Base-by-base conservation (phyloP, 2,113 vertebrate genomes). In the Garra rufa region DNA sequence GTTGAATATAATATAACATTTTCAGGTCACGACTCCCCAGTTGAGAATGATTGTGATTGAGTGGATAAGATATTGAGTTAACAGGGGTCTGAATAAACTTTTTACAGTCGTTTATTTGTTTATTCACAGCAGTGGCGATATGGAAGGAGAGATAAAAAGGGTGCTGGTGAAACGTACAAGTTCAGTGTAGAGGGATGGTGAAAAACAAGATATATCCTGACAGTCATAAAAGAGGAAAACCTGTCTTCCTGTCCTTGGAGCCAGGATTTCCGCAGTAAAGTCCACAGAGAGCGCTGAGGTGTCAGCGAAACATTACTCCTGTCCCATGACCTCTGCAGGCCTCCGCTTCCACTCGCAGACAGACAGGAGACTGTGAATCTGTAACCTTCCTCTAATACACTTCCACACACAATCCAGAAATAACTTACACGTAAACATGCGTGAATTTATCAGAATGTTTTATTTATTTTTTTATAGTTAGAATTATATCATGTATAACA, bases 401-500 rank as follows among this genome's bases (percentile, higher is more conserved):
- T 41, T 71, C 41, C 21, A 73, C n/a, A 9, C 46, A 50, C 11
- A 52, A 48, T 74, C 76, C 43, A 84, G 7, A 76, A 34, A 76
- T 48, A 85, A 82, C 71, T 78, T 2, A 78, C 34, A 28, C 3
- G 10, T 70, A 55, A 78, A 82, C 86, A 90, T 89, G 52, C n/a
- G 6, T 55, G 90, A 90, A 93, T 91, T 93, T 93, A 94, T 94
- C 92, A 94, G 94, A 95, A 95, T 87, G 85, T 92, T 94, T 95
- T 93, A 92, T 91, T 93, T 94, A 88, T 93, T 76, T 93, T 94
- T 89, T 93, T 76, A 88, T 85, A 34, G 63, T 82, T 44, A 74
- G 82, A 26, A 88, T 88, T 86, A 84, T 87, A 89, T 85, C 93
- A 93, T 90, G 94, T 88, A 94, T 94, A 90, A 93, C 94, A 95